Base-by-base conservation (phyloP, 2,797 vertebrate genomes). In the Myripristis murdjan region DNA sequence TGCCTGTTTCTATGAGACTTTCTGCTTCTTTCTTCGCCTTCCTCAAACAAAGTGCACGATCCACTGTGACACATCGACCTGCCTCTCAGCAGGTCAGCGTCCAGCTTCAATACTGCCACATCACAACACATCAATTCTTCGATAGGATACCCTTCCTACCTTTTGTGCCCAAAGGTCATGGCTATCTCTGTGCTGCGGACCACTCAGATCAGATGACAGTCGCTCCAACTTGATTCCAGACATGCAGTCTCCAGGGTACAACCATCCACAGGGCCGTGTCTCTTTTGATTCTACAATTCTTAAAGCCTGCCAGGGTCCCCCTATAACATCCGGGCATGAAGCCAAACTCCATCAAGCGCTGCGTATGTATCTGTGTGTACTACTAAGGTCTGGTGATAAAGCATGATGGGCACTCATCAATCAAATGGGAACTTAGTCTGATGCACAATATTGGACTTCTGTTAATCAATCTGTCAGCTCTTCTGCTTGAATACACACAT, bases 131-230 rank as follows among this genome's bases (percentile, higher is more conserved):
- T 90, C 90, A 85, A 88, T 89, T 77, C 77, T 81, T 84, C 76
- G 28, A 89, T 69, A 53, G 61, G 46, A 68, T 73, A 79, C 65
- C 46, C 78, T 64, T 73, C 24, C 67, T 49, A 68, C 69, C 79
- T 87, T 85, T 84, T 80, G 80, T 71, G 84, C 73, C 77, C 57
- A 89, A 93, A 93, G 90, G 88, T 92, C 87, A 90, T 39, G 44
- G 37, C 75, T 44, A 78, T 77, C 81, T 77, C 66, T 81, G 70
- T 5, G 4, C 82, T 61, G 82, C 56, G 69, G 58, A 75, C 54
- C 65, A 14, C 58, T 84, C 75, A 77, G 77, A 79, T 83, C 70
- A 48, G 71, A 64, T 61, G 79, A 85, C 82, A 71, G 51, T 22
- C n/a, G 12, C 62, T n/a, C 37, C 1, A 11, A 37, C 7, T 31